Evolutionary conservation across 2,797 vertebrate genomes (phyloP).

Genomic region (Scyliorhinus canicula): DNA sequence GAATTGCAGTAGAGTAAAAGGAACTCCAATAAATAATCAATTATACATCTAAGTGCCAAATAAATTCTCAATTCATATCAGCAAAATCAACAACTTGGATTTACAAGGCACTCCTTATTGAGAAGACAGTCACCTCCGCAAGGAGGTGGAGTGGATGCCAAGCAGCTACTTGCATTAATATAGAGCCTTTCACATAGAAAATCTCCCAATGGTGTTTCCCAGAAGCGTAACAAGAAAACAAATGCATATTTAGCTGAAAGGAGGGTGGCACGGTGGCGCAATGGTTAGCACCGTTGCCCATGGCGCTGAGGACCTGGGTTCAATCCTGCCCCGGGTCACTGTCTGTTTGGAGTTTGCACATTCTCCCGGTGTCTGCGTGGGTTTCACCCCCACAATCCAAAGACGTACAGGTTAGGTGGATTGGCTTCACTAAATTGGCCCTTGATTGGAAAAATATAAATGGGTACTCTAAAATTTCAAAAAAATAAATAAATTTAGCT

Average conservation of each 20-base stretch:
- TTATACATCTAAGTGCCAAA: neutral
- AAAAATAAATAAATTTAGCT: no score
- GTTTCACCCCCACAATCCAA: no score
- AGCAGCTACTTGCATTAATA: neutral
- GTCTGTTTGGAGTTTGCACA: no score
- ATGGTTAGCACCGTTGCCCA: no score
- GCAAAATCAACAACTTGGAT: neutral
- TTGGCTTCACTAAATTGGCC: no score
- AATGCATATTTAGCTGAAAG: neutral
- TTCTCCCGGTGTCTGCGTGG: no score
- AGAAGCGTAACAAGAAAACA: neutral
- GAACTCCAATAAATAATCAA: slow-evolving; percentile 10
- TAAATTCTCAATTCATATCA: neutral
- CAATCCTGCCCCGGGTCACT: no score
- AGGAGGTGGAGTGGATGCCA: neutral
- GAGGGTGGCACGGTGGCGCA: no score
- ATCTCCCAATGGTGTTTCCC: neutral
- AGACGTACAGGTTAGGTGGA: no score
- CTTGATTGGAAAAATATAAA: no score
- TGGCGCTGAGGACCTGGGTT: no score
- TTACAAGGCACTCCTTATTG: neutral
- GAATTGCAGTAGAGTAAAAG: neutral
- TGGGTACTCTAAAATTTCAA: no score
- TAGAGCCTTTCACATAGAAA: neutral
- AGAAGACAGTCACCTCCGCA: neutral